Conservation (phyloP, 1,140 invertebrate species). For the Tetramorium parvispinum region DNA sequence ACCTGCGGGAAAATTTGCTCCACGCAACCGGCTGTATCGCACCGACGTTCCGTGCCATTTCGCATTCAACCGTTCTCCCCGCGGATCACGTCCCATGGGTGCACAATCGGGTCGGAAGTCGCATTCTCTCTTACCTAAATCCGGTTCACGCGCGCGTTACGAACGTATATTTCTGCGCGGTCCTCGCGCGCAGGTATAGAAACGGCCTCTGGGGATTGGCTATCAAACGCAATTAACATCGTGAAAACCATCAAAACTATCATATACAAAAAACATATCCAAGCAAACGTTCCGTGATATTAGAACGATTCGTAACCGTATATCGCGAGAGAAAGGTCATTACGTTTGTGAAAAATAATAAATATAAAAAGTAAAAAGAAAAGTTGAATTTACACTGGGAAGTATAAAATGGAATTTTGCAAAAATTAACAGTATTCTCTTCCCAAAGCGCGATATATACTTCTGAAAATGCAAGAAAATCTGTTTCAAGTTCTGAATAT, state of each 20-base stretch:
- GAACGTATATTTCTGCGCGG: not conserved
- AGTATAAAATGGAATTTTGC: not conserved
- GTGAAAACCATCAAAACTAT: not conserved
- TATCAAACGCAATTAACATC: conserved; percentile 20
- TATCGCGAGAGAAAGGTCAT: not conserved
- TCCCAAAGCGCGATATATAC: not conserved
- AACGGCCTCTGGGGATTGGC: conserved; percentile 12
- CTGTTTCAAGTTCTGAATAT: conserved; percentile 28
- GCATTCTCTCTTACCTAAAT: conserved; percentile 11
- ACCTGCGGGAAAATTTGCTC: conserved; percentile 61
- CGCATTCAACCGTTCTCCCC: conserved; percentile 63
- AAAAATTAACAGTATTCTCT: not conserved
- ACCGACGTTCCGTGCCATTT: conserved; percentile 47
- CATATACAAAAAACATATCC: not conserved
- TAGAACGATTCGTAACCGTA: not conserved
- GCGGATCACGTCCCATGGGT: conserved; percentile 18
- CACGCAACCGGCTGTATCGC: conserved; percentile 55
- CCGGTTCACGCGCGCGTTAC: conserved; percentile 8
- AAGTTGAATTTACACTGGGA: not conserved
- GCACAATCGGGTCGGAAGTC: not conserved
- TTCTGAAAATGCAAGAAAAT: conserved; percentile 7
- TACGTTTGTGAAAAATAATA: not conserved
- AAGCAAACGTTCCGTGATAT: not conserved
- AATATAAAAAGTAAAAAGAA: not conserved
- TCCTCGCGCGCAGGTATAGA: not conserved